These are phyloP conservation scores for Pogona vitticeps DNA, from an alignment of 2,113 vertebrate species.

Conservation along the genomic window DNA sequence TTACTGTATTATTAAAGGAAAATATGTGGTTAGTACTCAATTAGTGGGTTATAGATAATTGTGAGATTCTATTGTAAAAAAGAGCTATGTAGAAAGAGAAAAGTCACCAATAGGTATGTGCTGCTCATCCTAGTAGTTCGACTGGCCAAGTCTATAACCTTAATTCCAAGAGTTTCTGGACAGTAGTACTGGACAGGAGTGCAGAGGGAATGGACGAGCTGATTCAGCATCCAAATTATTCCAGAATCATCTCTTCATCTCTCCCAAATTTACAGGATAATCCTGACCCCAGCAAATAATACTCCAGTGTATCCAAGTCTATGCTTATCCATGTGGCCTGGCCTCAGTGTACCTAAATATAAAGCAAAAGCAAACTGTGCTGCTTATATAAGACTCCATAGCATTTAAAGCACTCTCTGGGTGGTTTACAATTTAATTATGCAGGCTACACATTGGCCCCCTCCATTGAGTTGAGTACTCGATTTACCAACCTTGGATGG, in stretches of 20 bases:
- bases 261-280: not conserved
- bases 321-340: too few species aligned
- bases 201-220: not conserved
- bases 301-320: not conserved
- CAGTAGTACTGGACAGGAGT: not conserved
- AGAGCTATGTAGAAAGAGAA: not conserved
- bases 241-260: too few species aligned
- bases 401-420: too few species aligned
- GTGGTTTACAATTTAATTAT: too few species aligned
- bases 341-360: too few species aligned
- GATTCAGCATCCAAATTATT: not conserved
- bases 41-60: not conserved
- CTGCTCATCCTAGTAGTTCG: not conserved
- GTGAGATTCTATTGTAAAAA: not conserved
- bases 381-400: too few species aligned
- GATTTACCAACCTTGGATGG: too few species aligned
- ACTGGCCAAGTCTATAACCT: not conserved
- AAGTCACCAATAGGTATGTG: not conserved
- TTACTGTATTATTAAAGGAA: not conserved
- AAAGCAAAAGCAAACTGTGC: too few species aligned
- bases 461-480: too few species aligned
- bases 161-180: not conserved
- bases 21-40: not conserved
- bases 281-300: too few species aligned
- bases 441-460: too few species aligned